Evolutionary conservation across 2,797 vertebrate genomes (phyloP), one percentile per base, ranked within the genome.

Genomic region (Staurois parvus): DNA sequence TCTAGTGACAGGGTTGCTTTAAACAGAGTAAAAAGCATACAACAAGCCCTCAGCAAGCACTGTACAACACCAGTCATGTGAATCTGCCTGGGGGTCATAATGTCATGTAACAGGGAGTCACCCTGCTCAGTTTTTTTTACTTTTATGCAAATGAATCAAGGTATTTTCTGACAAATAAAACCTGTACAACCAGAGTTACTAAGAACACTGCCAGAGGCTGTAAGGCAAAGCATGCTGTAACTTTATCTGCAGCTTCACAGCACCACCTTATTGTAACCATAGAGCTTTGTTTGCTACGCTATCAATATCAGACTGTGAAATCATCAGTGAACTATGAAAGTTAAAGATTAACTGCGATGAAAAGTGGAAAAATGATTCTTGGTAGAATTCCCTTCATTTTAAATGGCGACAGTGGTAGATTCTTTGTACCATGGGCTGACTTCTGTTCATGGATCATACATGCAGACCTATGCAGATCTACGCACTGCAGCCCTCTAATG

Each of bases 121-220:
- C 62, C 76, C 29, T 42, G 24, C 42, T 59, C 21, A n/a, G 70
- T 32, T 34, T 80, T 52, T 52, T 42, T 52, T 68, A 70, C 37
- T 28, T 76, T 67, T 69, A 75, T 76, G 78, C 67, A 70, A 81
- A 64, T 64, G 15, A 29, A 66, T 29, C 67, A 42, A 72, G 19
- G 19, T 29, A 70, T 32, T 69, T 64, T 76, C 29, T 70, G 26
- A 34, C 72, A n/a, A 52, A 66, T 67, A 77, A 76, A 76, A 86
- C 84, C 84, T 77, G 84, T 26, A 76, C 13, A 6, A 86, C 84
- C 67, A 45, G 84, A 72, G 64, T 7, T 48, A 3, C 59, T 19
- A 9, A 81, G 48, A 62, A 59, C 72, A 37, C 13, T 66, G 84
- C 79, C 79, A 64, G 73, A 15, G 84, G 84, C 84, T 72, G 75